A percentile compares a stretch with the other conserved stretches of the same genome.
Evolutionary conservation across 2,797 vertebrate species (phyloP).

Genomic region (Chanos chanos): DNA sequence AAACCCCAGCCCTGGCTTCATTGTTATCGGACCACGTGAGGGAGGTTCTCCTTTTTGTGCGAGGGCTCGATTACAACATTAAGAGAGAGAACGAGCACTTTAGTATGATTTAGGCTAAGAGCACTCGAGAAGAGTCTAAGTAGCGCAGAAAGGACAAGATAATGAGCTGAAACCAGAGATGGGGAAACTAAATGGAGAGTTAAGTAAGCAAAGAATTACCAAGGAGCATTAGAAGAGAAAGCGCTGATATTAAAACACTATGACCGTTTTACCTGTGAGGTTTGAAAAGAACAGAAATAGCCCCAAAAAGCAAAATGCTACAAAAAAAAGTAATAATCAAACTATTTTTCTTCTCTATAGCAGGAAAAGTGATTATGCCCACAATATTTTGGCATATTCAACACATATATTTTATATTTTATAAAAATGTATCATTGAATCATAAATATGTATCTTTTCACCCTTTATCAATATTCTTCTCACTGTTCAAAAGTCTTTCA

Average conservation of each 20-base stretch:
- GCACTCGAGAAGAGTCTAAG: slow-evolving; percentile 46
- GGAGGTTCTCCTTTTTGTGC: slow-evolving; percentile 41
- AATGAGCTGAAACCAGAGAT: slow-evolving; percentile 34
- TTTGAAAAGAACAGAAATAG: background rate
- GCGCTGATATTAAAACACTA: too few species aligned
- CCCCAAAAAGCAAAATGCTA: too few species aligned
- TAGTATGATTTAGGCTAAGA: slow-evolving; percentile 53
- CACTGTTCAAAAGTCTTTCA: background rate
- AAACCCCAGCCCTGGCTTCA: too few species aligned
- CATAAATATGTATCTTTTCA: slow-evolving; percentile 3
- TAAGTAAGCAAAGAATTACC: slow-evolving; percentile 40
- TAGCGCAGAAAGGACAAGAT: slow-evolving; percentile 38
- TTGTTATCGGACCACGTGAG: slow-evolving; percentile 40
- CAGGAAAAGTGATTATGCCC: too few species aligned
- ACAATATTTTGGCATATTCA: too few species aligned
- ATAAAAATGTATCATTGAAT: background rate
- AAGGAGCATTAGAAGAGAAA: slow-evolving; percentile 25
- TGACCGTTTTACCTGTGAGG: background rate
- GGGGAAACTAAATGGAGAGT: slow-evolving; percentile 32
- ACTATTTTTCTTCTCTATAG: too few species aligned
- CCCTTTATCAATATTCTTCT: slow-evolving; percentile 9
- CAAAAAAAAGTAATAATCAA: too few species aligned
- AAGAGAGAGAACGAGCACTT: slow-evolving; percentile 53
- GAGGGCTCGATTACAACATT: slow-evolving; percentile 46
- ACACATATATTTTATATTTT: too few species aligned